Conservation (phyloP, 1,140 invertebrate genomes). For the Ostrea denselamellosa region DNA sequence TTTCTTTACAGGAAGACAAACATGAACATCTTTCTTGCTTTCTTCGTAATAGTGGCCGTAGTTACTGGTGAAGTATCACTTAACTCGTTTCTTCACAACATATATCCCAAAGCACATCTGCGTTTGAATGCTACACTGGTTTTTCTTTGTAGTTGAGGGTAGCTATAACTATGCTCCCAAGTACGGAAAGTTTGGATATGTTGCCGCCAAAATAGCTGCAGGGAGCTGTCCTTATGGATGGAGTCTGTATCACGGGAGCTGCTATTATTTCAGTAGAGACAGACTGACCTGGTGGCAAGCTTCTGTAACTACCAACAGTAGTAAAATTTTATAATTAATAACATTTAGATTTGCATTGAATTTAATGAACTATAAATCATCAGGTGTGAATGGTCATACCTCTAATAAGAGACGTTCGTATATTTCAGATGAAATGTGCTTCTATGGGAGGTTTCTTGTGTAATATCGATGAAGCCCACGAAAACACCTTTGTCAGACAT, state of each 20-base stretch:
- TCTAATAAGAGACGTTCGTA: too few relatives aligned
- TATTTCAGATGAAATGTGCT: conserved; percentile 43
- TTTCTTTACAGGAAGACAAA: neutral
- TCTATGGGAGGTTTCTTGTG: conserved; percentile 35
- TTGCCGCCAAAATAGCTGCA: neutral
- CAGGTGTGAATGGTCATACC: too few relatives aligned
- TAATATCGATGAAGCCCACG: conserved; percentile 5
- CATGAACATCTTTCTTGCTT: neutral
- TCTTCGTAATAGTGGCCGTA: neutral
- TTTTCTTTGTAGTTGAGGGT: neutral
- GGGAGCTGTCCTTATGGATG: conserved; percentile 22
- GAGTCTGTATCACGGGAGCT: neutral
- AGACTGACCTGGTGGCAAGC: conserved; percentile 34
- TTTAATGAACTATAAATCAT: too few relatives aligned
- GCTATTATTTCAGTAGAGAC: conserved; percentile 43
- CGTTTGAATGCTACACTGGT: neutral
- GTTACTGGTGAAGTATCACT: neutral
- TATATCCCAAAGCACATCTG: too few relatives aligned
- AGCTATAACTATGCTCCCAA: conserved; percentile 15
- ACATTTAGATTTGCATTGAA: too few relatives aligned
- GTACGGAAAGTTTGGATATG: neutral
- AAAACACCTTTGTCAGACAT: conserved; percentile 37
- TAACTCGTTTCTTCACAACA: neutral
- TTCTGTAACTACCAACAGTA: neutral
- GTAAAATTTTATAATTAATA: too few relatives aligned